Conservation (phyloP, 2,113 vertebrate genomes). For the Myotis brandtii region DNA sequence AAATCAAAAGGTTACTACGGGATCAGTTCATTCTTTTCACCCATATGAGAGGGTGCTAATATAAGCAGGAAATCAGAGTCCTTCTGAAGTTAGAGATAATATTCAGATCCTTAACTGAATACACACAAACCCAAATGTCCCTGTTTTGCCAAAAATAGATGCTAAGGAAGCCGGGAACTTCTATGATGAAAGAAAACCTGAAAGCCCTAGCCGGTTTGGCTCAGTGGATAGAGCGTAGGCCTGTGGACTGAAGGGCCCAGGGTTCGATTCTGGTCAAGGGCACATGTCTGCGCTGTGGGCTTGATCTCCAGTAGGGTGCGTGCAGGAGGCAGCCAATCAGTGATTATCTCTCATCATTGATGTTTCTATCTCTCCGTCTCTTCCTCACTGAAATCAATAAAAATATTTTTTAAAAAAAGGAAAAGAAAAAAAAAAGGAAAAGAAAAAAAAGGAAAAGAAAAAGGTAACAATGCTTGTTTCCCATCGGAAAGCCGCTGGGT, state of each 20-base stretch:
- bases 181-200: not conserved
- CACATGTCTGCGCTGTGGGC: too few relatives aligned
- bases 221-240: too few relatives aligned
- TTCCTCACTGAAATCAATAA: too few relatives aligned
- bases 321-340: too few relatives aligned
- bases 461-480: not conserved
- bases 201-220: too few relatives aligned
- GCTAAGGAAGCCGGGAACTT: not conserved
- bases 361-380: too few relatives aligned
- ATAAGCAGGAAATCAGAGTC: slow-evolving; percentile 33
- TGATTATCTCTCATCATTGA: too few relatives aligned
- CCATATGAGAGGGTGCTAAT: not conserved
- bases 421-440: too few relatives aligned
- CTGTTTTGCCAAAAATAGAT: slow-evolving; percentile 21
- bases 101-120: not conserved
- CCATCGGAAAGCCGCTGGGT: accelerated
- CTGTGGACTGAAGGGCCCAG: too few relatives aligned
- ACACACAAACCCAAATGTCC: slow-evolving; percentile 32
- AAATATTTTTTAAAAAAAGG: too few relatives aligned
- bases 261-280: too few relatives aligned
- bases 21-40: not conserved
- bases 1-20: slow-evolving; percentile 23
- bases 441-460: not conserved
- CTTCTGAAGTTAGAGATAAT: slow-evolving; percentile 17
- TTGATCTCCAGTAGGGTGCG: too few relatives aligned